A percentile compares a stretch with the other conserved stretches of the same genome.
Evolutionary conservation across 2,797 vertebrate species (phyloP).

Genomic region (Silurus aristotelis): DNA sequence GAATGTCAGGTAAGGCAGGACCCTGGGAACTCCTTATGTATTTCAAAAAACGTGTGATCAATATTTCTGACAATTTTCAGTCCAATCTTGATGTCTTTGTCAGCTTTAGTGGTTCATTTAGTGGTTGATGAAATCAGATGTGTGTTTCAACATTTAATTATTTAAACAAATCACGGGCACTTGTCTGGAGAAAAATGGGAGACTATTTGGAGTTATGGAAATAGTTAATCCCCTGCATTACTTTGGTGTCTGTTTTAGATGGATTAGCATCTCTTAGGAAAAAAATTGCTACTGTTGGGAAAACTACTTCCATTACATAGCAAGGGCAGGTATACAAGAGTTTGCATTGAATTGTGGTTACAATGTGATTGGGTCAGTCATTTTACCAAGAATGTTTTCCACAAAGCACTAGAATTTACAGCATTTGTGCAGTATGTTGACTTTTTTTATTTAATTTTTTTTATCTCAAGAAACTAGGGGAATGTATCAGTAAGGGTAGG

Average conservation of each 20-base stretch:
- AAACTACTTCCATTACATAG: too few relatives aligned
- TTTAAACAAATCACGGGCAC: conserved; percentile 2
- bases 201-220: conserved; percentile 4
- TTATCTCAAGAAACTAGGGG: background rate
- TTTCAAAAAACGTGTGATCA: background rate
- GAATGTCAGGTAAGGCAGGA: conserved; percentile 87
- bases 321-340: background rate
- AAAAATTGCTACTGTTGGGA: background rate
- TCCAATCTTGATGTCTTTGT: background rate
- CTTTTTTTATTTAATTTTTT: background rate
- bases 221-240: background rate
- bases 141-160: conserved; percentile 40
- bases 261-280: background rate
- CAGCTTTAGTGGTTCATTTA: background rate
- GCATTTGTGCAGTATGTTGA: background rate
- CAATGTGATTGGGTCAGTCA: background rate
- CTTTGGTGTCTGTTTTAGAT: conserved; percentile 15
- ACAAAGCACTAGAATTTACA: background rate
- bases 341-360: background rate
- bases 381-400: background rate
- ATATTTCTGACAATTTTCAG: background rate
- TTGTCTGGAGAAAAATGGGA: conserved; percentile 2
- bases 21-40: conserved; percentile 45
- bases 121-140: conserved; percentile 14
- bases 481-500: background rate